A percentile compares a stretch with the other conserved stretches of the same genome.
Evolutionary conservation across 2,113 vertebrate species (phyloP).

Genomic region (Rhynchopsitta pachyrhyncha): DNA sequence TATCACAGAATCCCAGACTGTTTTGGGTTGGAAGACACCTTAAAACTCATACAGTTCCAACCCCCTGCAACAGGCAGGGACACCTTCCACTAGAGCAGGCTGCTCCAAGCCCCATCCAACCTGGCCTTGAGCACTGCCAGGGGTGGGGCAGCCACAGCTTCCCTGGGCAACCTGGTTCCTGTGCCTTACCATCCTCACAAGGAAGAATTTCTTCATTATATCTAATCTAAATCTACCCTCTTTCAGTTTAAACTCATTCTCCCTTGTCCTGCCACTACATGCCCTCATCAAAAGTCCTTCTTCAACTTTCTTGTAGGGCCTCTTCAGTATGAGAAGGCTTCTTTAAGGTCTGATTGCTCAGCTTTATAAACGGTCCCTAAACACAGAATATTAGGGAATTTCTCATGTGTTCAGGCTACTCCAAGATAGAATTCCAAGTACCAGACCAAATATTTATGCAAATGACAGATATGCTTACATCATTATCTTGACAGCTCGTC

Average conservation of each 20-base stretch:
- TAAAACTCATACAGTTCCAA: background rate
- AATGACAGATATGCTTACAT: slow-evolving; percentile 46
- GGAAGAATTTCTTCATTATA: background rate
- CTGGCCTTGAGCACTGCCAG: background rate
- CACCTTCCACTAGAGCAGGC: background rate
- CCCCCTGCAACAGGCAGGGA: background rate
- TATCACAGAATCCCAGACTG: background rate
- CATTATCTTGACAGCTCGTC: slow-evolving; percentile 55
- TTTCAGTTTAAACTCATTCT: background rate
- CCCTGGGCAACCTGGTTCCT: background rate
- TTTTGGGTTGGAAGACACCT: background rate
- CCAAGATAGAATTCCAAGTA: background rate
- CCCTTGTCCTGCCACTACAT: background rate
- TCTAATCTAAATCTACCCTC: background rate
- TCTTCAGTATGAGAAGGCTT: background rate
- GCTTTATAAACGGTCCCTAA: background rate
- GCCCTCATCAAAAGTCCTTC: background rate
- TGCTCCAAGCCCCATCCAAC: background rate
- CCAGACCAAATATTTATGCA: background rate
- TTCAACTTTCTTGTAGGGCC: background rate
- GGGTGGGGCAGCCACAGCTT: background rate
- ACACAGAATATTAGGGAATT: background rate
- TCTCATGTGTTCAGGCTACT: background rate
- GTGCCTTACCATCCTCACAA: background rate
- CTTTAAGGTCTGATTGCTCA: background rate